A percentile compares a stretch with the other conserved stretches of the same genome.
phyloP scores from a whole-genome alignment of 2,113 vertebrate species.

The Pitta sordida region DNA sequence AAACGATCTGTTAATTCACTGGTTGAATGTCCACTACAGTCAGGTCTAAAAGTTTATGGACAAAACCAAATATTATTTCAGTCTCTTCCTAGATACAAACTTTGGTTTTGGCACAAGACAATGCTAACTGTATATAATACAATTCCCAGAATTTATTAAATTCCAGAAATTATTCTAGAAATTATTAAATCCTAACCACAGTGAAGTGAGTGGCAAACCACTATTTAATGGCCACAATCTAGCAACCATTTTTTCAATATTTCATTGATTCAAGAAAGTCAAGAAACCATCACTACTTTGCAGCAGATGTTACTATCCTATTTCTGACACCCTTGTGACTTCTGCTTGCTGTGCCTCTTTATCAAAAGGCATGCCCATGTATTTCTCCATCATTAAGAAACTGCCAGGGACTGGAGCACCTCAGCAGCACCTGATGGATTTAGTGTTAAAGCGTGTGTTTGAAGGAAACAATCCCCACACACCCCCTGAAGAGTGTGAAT shows the following conservation, averaged over 20 bases:
- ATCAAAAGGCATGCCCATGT: neutral
- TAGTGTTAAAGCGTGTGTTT: neutral
- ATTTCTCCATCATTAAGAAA: neutral
- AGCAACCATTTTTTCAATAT: neutral
- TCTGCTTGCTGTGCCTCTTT: neutral
- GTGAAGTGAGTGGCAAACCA: neutral
- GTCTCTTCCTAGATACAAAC: rapidly evolving
- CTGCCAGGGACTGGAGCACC: neutral
- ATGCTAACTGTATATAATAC: neutral
- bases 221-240: rapidly evolving
- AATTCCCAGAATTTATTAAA: neutral
- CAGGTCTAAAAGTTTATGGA: neutral
- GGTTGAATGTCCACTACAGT: neutral
- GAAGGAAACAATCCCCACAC: neutral
- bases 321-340: neutral
- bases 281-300: neutral
- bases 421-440: neutral
- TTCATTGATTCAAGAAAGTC: neutral
- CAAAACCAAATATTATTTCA: neutral
- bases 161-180: too few species aligned
- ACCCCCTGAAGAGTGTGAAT: neutral
- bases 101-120: neutral
- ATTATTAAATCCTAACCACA: neutral
- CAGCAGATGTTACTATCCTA: neutral
- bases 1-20: neutral